Percentiles rank a stretch among this genome's conserved stretches.
Conservation (phyloP, 2,797 vertebrate species). For the Myiothlypis chrysogaster region DNA sequence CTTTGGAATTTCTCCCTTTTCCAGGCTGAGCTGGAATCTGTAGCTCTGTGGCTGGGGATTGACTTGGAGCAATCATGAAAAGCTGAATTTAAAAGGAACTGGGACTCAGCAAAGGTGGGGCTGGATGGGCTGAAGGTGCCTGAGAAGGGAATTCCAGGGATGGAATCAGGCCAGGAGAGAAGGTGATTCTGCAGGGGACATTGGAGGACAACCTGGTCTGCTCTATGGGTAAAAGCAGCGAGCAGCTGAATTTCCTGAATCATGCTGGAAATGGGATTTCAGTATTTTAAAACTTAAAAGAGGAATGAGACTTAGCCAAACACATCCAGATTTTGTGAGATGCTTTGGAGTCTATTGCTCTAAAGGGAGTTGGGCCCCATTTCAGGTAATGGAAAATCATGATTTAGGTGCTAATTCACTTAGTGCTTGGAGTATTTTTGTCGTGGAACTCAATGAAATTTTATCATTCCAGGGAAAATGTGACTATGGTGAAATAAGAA, state of each 20-base stretch:
- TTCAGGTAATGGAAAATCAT: background rate
- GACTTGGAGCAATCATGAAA: background rate
- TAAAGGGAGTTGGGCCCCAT: background rate
- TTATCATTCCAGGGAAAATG: background rate
- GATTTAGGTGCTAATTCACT: background rate
- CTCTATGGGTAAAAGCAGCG: background rate
- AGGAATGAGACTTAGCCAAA: background rate
- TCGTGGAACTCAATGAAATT: background rate
- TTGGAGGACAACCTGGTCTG: background rate
- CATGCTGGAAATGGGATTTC: background rate
- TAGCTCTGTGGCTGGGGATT: background rate
- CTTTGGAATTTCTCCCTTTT: background rate
- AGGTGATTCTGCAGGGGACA: background rate
- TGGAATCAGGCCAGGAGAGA: background rate
- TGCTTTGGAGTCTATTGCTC: background rate
- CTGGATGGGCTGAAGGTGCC: background rate
- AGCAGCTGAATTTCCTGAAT: background rate
- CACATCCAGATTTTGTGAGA: background rate
- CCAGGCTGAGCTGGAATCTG: background rate
- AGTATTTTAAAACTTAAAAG: background rate
- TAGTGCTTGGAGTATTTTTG: background rate
- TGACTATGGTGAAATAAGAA: background rate
- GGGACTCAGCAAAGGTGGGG: background rate
- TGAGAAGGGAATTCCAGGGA: background rate
- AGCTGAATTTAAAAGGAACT: background rate